A percentile compares a stretch with the other conserved stretches of the same genome.
phyloP scores from a whole-genome alignment of 1,140 invertebrate genomes.

The Tetragonula clypearis region DNA sequence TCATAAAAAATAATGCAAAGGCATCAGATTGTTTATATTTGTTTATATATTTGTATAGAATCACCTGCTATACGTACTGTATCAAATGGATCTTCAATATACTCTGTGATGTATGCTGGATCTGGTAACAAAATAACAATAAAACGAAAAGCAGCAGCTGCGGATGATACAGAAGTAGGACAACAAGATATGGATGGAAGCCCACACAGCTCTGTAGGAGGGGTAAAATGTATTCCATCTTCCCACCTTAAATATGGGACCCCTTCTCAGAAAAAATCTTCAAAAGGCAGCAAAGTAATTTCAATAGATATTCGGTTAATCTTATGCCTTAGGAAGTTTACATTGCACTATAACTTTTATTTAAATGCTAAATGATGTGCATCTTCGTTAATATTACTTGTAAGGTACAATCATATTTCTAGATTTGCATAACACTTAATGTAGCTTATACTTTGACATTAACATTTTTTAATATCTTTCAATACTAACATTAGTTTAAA shows the following conservation, averaged over 20 bases:
- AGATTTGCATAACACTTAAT: constrained; percentile 52
- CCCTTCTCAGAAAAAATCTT: constrained; percentile 77
- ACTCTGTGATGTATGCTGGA: constrained; percentile 90
- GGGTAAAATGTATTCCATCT: constrained; percentile 80
- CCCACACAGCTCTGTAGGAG: constrained; percentile 71
- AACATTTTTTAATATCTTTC: constrained; percentile 36
- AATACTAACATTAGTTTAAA: constrained; percentile 58
- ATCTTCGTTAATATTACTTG: constrained; percentile 60
- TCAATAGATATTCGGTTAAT: constrained; percentile 67
- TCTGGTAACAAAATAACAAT: constrained; percentile 92
- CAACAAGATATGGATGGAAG: constrained; percentile 72
- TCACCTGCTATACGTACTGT: constrained; percentile 83
- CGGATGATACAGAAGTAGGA: constrained; percentile 70
- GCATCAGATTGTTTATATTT: constrained; percentile 12
- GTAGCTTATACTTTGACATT: constrained; percentile 33
- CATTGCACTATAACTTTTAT: constrained; percentile 53
- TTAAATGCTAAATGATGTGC: constrained; percentile 55
- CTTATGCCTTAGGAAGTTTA: constrained; percentile 55
- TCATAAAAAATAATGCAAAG: too few species aligned
- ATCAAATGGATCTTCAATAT: constrained; percentile 87
- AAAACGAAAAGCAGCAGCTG: constrained; percentile 87
- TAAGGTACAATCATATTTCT: constrained; percentile 56
- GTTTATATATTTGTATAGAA: constrained; percentile 41
- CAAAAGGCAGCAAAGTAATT: constrained; percentile 80
- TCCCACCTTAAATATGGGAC: constrained; percentile 77